Evolutionary conservation across 1,140 invertebrate species (phyloP), one percentile per base, ranked within the genome.

Genomic region (Hyphantria cunea): DNA sequence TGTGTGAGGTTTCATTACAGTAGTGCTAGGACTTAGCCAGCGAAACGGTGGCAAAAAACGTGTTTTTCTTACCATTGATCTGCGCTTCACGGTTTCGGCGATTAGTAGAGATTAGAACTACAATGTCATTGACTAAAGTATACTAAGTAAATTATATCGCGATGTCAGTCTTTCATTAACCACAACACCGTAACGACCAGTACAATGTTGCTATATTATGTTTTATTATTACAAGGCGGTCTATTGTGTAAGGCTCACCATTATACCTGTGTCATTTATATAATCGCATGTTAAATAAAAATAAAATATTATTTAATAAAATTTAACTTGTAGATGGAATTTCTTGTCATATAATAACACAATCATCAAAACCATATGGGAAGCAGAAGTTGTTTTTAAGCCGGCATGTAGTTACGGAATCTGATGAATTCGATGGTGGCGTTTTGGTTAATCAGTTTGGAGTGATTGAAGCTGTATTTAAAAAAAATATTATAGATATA

Each of bases 401-500:
- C 60, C 71, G 74, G 11, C 73, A 65, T 37, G 83, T 91, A 11
- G 80, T 91, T 2, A 84, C 88, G 0, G 82, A 89, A 39, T 55
- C 76, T n/a, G 72, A 60, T 10, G 81, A 86, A 63, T 76, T 89
- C 12, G 80, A 84, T 48, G 90, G 90, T 17, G 85, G 82, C 6
- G 74, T 91, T 0, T 25, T 89, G 25, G 87, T 91, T 7, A 72
- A 89, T 44, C 67, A 80, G 39, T 68, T 74, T 48, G 90, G 90
- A 32, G 70, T 80, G 37, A 91, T 91, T 50, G 74, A 78, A 55
- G 77, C 82, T 51, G 68, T 91, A 13, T 86, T 75, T 64, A 91
- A 68, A 69, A 82, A 72, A 53, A 52, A 77, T n/a, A 54, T 73
- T 7, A 64, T 84, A 58, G 73, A 78, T 72, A 41, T 84, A 72